phyloP scores from a whole-genome alignment of 64 coral and sea anemone species.

The Porites lutea region DNA sequence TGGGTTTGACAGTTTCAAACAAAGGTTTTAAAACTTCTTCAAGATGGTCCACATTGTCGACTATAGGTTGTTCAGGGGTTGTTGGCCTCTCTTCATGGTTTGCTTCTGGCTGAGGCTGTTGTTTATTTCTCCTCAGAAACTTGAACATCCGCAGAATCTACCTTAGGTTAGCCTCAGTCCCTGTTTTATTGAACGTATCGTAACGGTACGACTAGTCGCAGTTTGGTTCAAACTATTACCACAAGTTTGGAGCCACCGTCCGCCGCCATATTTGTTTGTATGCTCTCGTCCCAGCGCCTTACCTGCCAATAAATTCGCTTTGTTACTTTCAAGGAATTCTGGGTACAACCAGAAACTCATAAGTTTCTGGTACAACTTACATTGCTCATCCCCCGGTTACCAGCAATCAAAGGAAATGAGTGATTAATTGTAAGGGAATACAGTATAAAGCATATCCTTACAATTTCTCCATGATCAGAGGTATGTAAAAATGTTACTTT shows the following conservation, averaged over 20 bases:
- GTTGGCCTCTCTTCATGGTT: neutral
- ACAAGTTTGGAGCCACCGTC: too few species aligned
- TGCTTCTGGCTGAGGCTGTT: neutral
- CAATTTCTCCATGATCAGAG: neutral
- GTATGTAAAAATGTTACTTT: neutral
- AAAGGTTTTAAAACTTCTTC: constrained; percentile 43
- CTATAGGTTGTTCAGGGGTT: too few species aligned
- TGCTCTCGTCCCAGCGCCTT: neutral
- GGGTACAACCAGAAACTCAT: neutral
- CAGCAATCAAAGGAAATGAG: too few species aligned
- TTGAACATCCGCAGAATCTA: constrained; percentile 21
- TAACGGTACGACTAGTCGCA: neutral
- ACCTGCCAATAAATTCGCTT: neutral
- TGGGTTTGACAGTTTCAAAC: constrained; percentile 20
- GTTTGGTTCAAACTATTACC: too few species aligned
- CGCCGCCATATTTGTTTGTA: constrained; percentile 11
- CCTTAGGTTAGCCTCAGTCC: neutral
- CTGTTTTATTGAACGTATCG: neutral
- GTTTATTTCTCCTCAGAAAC: constrained; percentile 48
- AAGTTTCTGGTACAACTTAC: neutral
- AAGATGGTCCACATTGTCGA: neutral
- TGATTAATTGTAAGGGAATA: too few species aligned
- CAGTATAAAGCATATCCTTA: too few species aligned
- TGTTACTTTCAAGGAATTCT: neutral
- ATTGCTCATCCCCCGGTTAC: too few species aligned